Conservation (phyloP, 2,888 invertebrate species). For the Julus scanicus region DNA sequence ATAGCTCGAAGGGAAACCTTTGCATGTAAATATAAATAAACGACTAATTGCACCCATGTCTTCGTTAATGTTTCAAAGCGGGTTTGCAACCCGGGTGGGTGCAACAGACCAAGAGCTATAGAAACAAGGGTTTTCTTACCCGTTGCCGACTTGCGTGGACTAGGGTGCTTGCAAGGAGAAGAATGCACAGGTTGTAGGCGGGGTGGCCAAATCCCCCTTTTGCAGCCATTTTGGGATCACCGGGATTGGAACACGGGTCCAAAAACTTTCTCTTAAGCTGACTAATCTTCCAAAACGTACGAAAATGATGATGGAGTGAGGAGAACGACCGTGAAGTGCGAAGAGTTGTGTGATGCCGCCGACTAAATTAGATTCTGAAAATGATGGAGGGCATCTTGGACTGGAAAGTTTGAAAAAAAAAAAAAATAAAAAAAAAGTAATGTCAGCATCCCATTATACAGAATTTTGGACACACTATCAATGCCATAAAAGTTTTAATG, state of each 20-base stretch:
- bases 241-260: neutral
- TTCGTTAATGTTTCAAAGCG: neutral
- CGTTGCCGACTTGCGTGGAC: neutral
- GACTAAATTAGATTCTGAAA: conserved; percentile 33
- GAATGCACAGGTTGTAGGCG: conserved; percentile 28
- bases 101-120: neutral
- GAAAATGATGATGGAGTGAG: conserved; percentile 26
- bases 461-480: conserved; percentile 31
- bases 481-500: conserved; percentile 25
- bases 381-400: conserved; percentile 28
- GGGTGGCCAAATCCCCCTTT: neutral
- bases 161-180: neutral
- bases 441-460: conserved; percentile 22
- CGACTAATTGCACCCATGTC: neutral
- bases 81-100: neutral
- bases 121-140: neutral
- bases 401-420: neutral
- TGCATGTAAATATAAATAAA: neutral
- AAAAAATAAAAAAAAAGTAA: no score
- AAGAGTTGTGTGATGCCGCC: conserved; percentile 26
- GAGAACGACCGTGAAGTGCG: conserved; percentile 19
- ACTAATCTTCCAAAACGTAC: neutral
- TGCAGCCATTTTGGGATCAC: neutral
- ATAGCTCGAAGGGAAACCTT: neutral
- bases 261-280: neutral